Evolutionary conservation across 2,797 vertebrate species (phyloP), one percentile per base, ranked within the genome.

Genomic region (Sebastiscus albofasciatus): DNA sequence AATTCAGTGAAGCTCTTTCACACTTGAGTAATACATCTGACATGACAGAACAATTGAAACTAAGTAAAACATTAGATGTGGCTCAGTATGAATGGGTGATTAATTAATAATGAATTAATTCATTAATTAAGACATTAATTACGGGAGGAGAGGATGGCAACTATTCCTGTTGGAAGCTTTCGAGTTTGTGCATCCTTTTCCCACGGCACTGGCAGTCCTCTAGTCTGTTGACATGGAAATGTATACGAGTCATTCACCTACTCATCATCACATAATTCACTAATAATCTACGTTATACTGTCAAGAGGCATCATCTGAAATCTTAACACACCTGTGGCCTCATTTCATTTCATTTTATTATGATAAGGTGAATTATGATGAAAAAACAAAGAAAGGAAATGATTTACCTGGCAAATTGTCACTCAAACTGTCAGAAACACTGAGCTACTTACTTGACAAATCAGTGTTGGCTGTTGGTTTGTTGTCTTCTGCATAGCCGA

Each of bases 401-500:
- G 12, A 78, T 46, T 33, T 10, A 49, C 33, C 55, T 13, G 26
- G 55, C 52, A 16, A 18, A 58, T 3, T 54, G 34, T 42, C 67
- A 61, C 34, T 87, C 42, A 66, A 46, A 49, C 10, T 36, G 16
- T 59, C 54, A 61, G 18, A 72, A 29, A 33, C 39, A 8, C 31
- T 55, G 64, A 16, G 24, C 5, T 26, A 82, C 93, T 89, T 88
- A 93, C 94, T 79, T 67, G 85, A 87, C 26, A 64, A 46, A 20
- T 92, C 75, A 76, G 46, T 42, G 13, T 65, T 81, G 66, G 72
- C 26, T 59, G 61, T 49, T 42, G 65, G 75, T 74, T 87, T 87
- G 52, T 86, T 39, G 5, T 92, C 90, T 22, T 89, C 93, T 34
- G 71, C 87, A 49, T 96, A 96, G 39, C 94, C 95, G 49, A 95